Evolutionary conservation across 64 coral and sea anemone species (phyloP).

Genomic region (Hydrozoanthus tunicans): DNA sequence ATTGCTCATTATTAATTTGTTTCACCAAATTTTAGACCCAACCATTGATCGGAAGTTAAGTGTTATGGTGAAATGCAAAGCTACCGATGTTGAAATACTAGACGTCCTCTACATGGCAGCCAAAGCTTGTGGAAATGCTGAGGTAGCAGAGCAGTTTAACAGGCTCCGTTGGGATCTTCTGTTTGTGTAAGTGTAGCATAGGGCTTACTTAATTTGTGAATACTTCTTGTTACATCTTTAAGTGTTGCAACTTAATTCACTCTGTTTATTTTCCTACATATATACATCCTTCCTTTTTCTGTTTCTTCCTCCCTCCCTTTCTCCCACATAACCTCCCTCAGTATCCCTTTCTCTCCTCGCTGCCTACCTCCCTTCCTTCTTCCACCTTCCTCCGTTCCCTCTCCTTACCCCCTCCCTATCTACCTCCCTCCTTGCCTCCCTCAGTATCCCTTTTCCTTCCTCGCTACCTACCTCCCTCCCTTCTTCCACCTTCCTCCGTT

Average conservation of each 20-base stretch:
- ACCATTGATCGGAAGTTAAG: background rate
- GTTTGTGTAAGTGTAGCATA: constrained; percentile 4
- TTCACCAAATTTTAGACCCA: background rate
- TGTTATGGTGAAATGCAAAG: constrained; percentile 38
- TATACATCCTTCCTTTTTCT: too few species aligned
- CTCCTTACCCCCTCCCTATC: too few species aligned
- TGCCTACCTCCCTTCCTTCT: too few species aligned
- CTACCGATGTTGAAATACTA: constrained; percentile 39
- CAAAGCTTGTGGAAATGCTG: background rate
- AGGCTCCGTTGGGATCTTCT: constrained; percentile 15
- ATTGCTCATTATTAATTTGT: too few species aligned
- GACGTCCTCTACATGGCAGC: constrained; percentile 32
- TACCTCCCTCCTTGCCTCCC: too few species aligned
- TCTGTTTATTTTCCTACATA: background rate
- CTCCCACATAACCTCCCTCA: too few species aligned
- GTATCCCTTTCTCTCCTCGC: too few species aligned
- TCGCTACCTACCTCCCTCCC: too few species aligned
- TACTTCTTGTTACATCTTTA: background rate
- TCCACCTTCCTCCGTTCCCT: too few species aligned
- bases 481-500: too few species aligned
- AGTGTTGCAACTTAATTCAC: background rate
- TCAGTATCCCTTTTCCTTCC: too few species aligned
- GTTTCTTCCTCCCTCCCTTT: too few species aligned
- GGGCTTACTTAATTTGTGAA: background rate
- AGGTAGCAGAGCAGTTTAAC: background rate